These are phyloP conservation scores for Menidia menidia DNA, from an alignment of 2,797 vertebrate genomes.

Conservation along the genomic window DNA sequence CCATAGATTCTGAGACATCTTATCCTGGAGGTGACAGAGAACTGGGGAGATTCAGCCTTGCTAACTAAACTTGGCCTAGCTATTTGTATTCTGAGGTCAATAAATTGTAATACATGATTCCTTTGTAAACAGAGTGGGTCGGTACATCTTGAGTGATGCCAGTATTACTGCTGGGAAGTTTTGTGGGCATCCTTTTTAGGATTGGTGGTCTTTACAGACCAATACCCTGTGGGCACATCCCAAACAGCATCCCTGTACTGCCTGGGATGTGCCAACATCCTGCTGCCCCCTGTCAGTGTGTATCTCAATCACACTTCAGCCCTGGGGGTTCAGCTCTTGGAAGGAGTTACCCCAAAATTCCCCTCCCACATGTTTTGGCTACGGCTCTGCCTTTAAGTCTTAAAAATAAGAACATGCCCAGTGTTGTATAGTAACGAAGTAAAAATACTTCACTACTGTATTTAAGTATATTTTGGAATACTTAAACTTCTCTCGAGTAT, in stretches of 20 bases:
- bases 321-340: constrained; percentile 69
- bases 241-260: constrained; percentile 59
- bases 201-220: constrained; percentile 55
- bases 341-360: constrained; percentile 50
- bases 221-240: constrained; percentile 67
- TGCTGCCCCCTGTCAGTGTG: constrained; percentile 85
- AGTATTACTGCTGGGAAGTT: constrained; percentile 41
- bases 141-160: constrained; percentile 18
- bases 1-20: too few relatives aligned
- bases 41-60: too few relatives aligned
- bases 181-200: constrained; percentile 61
- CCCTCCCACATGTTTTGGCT: constrained; percentile 76
- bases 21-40: too few relatives aligned
- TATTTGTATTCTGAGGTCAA: too few relatives aligned
- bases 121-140: too few relatives aligned
- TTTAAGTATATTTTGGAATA: too few relatives aligned
- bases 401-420: constrained; percentile 84
- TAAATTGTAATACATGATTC: too few relatives aligned
- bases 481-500: too few relatives aligned
- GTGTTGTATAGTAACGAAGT: too few relatives aligned
- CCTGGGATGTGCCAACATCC: constrained; percentile 80
- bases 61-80: too few relatives aligned
- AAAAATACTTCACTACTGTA: too few relatives aligned
- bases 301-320: constrained; percentile 86
- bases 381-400: constrained; percentile 89